Evolutionary conservation across 2,113 vertebrate genomes (phyloP).

Genomic region (Bufo gargarizans): DNA sequence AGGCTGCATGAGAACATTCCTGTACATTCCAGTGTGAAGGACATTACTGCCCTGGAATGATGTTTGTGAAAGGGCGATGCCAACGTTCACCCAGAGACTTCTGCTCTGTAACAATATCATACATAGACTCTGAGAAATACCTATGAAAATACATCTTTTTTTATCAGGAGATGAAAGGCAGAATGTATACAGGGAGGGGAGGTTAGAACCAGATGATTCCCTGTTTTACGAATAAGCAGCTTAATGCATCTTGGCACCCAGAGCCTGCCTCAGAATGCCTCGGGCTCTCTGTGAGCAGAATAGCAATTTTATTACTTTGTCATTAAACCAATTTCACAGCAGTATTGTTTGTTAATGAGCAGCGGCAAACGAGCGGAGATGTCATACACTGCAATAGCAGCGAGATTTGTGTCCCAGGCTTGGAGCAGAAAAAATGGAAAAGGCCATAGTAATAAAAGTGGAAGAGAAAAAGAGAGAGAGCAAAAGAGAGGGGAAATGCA

Average conservation of each 20-base stretch:
- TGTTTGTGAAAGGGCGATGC: constrained; percentile 7
- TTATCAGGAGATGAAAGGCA: constrained; percentile 88
- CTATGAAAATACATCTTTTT: constrained; percentile 86
- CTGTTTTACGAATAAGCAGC: constrained; percentile 97
- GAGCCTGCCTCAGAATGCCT: constrained; percentile 95
- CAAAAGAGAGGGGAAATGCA: constrained; percentile 32
- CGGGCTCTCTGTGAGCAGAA: constrained; percentile 99
- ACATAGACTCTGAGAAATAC: constrained; percentile 70
- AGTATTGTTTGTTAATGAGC: constrained; percentile 99
- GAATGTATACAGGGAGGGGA: constrained; percentile 80
- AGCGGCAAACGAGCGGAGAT: constrained; percentile 98
- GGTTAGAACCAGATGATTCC: constrained; percentile 83
- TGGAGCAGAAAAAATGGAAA: constrained; percentile 82
- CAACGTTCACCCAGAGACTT: background rate
- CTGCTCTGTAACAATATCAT: constrained; percentile 34
- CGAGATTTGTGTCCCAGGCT: constrained; percentile 96
- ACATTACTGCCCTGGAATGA: constrained; percentile 16
- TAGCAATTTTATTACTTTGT: constrained; percentile 99
- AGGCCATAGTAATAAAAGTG: constrained; percentile 92
- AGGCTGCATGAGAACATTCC: constrained; percentile 22
- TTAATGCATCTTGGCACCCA: constrained; percentile 96
- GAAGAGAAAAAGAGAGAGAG: background rate
- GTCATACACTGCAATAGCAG: constrained; percentile 98
- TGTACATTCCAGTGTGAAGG: constrained; percentile 10
- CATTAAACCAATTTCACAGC: constrained; percentile 99